Conservation (phyloP, 2,888 invertebrate species). For the Callinectes sapidus region DNA sequence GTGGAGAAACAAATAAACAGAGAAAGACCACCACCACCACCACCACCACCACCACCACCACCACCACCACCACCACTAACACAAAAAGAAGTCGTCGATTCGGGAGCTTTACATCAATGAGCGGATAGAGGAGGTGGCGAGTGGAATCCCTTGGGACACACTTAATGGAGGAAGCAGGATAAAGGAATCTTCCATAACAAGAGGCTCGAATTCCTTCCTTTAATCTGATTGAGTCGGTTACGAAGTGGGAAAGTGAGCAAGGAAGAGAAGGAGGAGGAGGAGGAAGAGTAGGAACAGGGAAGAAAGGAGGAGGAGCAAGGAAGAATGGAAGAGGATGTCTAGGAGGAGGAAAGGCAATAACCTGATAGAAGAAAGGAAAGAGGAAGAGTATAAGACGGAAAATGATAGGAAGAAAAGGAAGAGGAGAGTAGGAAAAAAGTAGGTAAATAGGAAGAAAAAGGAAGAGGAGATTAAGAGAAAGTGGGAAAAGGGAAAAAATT, state of each 20-base stretch:
- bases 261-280: constrained; percentile 18
- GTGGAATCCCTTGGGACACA: neutral
- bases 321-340: neutral
- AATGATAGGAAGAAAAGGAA: neutral
- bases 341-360: neutral
- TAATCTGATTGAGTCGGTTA: neutral
- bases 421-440: neutral
- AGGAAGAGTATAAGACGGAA: neutral
- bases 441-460: no score
- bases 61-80: no score
- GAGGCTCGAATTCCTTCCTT: neutral
- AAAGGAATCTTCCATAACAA: neutral
- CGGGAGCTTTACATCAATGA: neutral
- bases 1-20: no score
- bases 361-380: neutral
- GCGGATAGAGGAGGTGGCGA: neutral
- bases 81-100: neutral
- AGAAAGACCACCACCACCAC: neutral
- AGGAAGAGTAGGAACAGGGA: neutral
- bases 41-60: no score
- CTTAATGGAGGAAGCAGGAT: neutral
- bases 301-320: neutral
- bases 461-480: no score
- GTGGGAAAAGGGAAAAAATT: no score
- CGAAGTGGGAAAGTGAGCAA: neutral